Conservation (phyloP, 2,888 invertebrate species). For the Campopleginae sp. region DNA sequence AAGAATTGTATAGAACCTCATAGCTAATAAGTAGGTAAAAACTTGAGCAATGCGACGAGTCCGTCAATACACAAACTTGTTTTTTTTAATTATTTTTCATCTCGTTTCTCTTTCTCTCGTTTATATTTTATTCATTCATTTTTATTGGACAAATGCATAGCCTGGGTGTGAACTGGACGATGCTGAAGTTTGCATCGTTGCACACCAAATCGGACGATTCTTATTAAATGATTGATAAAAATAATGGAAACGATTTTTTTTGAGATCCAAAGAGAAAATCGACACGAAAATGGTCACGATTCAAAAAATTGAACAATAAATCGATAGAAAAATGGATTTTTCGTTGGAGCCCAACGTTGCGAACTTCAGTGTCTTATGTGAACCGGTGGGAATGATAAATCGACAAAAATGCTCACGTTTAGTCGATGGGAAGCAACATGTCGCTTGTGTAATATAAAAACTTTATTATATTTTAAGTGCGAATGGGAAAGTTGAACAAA, state of each 20-base stretch:
- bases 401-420: slow-evolving; percentile 36
- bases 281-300: too few relatives aligned
- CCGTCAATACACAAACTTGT: slow-evolving; percentile 45
- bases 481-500: slow-evolving; percentile 66
- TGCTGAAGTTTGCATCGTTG: too few relatives aligned
- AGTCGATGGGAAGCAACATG: slow-evolving; percentile 34
- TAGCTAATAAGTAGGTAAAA: slow-evolving; percentile 66
- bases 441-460: slow-evolving; percentile 81
- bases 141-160: slow-evolving; percentile 27
- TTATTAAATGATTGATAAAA: too few relatives aligned
- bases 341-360: too few relatives aligned
- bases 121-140: slow-evolving; percentile 10
- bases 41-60: slow-evolving; percentile 50
- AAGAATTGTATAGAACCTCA: slow-evolving; percentile 65
- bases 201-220: too few relatives aligned
- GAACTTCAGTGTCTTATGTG: too few relatives aligned
- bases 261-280: too few relatives aligned
- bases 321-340: too few relatives aligned
- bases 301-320: too few relatives aligned
- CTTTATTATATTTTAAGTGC: slow-evolving; percentile 76
- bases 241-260: too few relatives aligned
- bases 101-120: slow-evolving; percentile 31
- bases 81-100: slow-evolving; percentile 56
- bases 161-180: not conserved
- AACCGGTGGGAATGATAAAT: slow-evolving; percentile 39